Base-by-base conservation (phyloP, 2,113 vertebrate species). In the Kryptolebias marmoratus region DNA sequence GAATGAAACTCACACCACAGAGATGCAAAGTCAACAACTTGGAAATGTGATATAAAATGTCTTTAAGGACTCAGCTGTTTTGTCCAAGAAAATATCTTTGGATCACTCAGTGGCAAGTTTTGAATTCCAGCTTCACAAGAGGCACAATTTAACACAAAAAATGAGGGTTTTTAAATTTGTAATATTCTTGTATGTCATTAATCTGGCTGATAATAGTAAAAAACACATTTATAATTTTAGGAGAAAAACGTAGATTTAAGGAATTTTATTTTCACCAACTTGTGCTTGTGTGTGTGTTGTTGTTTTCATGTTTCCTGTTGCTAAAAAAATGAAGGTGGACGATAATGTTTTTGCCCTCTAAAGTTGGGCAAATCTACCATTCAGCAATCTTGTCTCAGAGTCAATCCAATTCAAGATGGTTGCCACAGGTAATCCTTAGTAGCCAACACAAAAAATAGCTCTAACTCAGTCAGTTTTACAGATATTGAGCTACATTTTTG, bases 31-130 rank as follows among this genome's bases (percentile, higher is more conserved):
- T 84, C 70, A 82, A 81, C 72, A 72, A 50, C 68, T 80, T 64
- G 68, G 64, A 80, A 90, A 90, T 71, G 64, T 78, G 68, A 87
- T 87, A 77, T 65, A 81, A 77, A 67, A 82, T 66, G 71, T 81
- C 69, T 70, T 50, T 84, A 66, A 87, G 90, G 82, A 68, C 45
- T 42, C 12, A 0, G 27, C 28, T 53, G 42, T 42, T 64, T 42
- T 4, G 58, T 86, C 87, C 83, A 87, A 83, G 83, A 86, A 90
- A 69, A 75, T 87, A 81, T 89, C 82, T 73, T 14, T 28, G 71
- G 31, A 27, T 77, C 73, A 56, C 55, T 64, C 72, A 75, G 71
- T 22, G 47, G 70, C 53, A 44, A 77, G 52, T 68, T 55, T 70
- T 15, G 27, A 62, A 80, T 79, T 87, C 79, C 73, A 79, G 59